Conservation (phyloP, 2,797 vertebrate species). For the Rhabdomys pumilio region DNA sequence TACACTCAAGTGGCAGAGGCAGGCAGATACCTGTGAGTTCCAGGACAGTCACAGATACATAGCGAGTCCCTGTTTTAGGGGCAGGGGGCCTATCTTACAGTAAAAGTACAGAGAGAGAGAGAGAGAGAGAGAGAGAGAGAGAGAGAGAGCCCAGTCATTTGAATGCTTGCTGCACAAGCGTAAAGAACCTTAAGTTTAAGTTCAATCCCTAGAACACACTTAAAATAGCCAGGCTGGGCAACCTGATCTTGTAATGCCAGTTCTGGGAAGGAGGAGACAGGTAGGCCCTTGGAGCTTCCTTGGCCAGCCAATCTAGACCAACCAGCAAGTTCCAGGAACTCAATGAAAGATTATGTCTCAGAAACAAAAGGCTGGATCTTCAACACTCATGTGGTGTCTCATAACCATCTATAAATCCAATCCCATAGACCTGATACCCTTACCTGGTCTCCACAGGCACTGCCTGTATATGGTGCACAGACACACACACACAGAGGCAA, state of each 20-base stretch:
- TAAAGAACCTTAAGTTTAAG: background rate
- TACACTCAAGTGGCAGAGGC: background rate
- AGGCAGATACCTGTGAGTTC: background rate
- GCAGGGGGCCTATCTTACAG: background rate
- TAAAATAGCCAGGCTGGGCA: background rate
- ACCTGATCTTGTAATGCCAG: background rate
- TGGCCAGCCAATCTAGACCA: background rate
- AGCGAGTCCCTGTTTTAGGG: too few relatives aligned
- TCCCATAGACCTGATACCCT: background rate
- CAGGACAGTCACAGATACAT: background rate
- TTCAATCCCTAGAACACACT: background rate
- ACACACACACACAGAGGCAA: background rate
- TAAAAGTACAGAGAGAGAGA: background rate
- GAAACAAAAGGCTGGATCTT: background rate
- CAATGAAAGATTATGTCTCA: background rate
- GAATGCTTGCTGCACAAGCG: background rate
- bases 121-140: too few relatives aligned
- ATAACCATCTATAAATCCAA: background rate
- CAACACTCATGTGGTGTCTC: background rate
- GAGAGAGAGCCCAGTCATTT: too few relatives aligned
- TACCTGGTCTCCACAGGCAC: background rate
- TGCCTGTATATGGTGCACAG: background rate
- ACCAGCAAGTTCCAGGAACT: background rate
- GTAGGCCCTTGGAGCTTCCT: too few relatives aligned
- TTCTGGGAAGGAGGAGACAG: background rate